These are phyloP conservation scores for Nerophis lumbriciformis DNA, from an alignment of 2,113 vertebrate species.

Conservation along the genomic window DNA sequence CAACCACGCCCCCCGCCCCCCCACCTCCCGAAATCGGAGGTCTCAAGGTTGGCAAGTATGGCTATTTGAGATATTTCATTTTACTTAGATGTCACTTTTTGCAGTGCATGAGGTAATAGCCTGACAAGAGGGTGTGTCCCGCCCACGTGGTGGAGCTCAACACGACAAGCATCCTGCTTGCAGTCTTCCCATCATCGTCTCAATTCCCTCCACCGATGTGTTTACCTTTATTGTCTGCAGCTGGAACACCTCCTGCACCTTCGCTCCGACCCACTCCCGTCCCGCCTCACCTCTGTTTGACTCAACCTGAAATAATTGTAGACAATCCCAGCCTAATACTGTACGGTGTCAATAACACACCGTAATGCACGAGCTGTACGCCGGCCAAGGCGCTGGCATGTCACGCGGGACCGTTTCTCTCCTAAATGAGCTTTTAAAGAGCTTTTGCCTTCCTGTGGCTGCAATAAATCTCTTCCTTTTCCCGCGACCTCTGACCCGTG, in stretches of 20 bases:
- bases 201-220: conserved; percentile 34
- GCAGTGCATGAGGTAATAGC: neutral
- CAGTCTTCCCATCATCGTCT: conserved; percentile 59
- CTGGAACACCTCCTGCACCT: conserved; percentile 51
- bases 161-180: conserved; percentile 24
- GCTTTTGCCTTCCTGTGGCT: neutral
- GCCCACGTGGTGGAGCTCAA: conserved; percentile 40
- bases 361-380: neutral
- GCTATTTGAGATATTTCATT: too few species aligned
- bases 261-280: conserved; percentile 30
- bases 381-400: neutral
- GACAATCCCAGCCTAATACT: neutral
- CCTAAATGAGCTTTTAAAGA: conserved; percentile 5
- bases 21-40: too few species aligned
- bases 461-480: conserved; percentile 16
- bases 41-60: too few species aligned
- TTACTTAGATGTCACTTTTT: neutral
- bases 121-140: neutral
- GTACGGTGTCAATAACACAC: too few species aligned
- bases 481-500: conserved; percentile 8
- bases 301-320: conserved; percentile 1
- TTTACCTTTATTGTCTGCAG: conserved; percentile 53
- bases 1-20: too few species aligned
- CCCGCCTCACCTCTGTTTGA: conserved; percentile 24
- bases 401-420: conserved; percentile 1